Base-by-base conservation (phyloP, 2,797 vertebrate species). In the Sternotherus odoratus region DNA sequence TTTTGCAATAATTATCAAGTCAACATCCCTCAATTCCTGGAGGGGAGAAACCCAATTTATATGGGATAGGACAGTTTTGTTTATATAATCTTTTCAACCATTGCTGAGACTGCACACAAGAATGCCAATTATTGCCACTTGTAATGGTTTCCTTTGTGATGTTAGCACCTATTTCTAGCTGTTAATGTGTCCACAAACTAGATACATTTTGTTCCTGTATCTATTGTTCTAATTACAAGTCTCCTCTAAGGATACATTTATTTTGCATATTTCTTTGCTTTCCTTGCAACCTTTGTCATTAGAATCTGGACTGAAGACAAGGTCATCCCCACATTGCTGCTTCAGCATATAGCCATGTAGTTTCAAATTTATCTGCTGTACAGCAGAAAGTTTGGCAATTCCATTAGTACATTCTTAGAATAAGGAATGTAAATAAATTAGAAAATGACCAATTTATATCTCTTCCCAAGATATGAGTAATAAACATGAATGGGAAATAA, bases 301-400 rank as follows among this genome's bases (percentile, higher is more conserved):
- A 89, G 57, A 94, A 75, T 86, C 57, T 94, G 83, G 79, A 92
- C 33, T 87, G 79, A 88, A 94, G 96, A 93, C 3, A 5, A 97
- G 66, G 87, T 97, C 72, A 80, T 77, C 46, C 15, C 10, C 66
- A 83, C n/a, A 78, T 46, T 92, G 54, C 56, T 91, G 24, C n/a
- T 79, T 30, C 85, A 92, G 78, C 78, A 85, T 5, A 60, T 80
- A 69, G 46, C 12, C 4, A 91, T 80, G 26, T 80, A 89, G 79
- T 63, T 91, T 92, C 92, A 75, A 94, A 90, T 74, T 2, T 39
- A 83, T 33, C 3, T 3, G 86, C 57, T 57, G 19, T 57, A 79
- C 48, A 86, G 57, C n/a, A 91, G 75, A 79, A 33, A 24, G 36
- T 85, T 4, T 77, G 56, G 60, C 92, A 43, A 88, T 82, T 88